Conservation (phyloP, 2,888 invertebrate genomes). For the Idaea straminata region DNA sequence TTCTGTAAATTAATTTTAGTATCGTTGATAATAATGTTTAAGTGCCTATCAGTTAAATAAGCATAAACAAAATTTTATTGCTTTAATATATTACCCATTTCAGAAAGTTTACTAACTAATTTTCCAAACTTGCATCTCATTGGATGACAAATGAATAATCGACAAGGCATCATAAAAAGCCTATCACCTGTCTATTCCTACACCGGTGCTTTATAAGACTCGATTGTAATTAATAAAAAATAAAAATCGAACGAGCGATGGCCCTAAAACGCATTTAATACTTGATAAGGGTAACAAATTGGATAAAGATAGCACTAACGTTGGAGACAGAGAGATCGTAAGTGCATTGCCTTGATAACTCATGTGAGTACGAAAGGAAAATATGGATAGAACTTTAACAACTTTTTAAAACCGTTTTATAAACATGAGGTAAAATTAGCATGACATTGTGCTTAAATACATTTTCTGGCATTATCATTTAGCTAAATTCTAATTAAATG, state of each 20-base stretch:
- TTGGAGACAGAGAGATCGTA: constrained; percentile 76
- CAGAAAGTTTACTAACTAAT: constrained; percentile 34
- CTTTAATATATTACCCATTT: constrained; percentile 13
- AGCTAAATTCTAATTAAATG: no score
- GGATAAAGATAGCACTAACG: constrained; percentile 74
- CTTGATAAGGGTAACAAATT: constrained; percentile 80
- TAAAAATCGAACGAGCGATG: constrained; percentile 60
- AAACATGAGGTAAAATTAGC: not conserved
- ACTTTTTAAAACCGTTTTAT: not conserved
- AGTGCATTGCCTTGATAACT: constrained; percentile 78
- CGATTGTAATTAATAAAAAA: constrained; percentile 72
- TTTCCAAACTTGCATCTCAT: constrained; percentile 42
- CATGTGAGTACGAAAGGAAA: constrained; percentile 47
- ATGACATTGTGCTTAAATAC: no score
- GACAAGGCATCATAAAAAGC: constrained; percentile 67
- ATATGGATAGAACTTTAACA: constrained; percentile 36
- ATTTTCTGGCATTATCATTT: no score
- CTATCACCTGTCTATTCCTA: constrained; percentile 66
- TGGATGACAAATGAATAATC: constrained; percentile 62
- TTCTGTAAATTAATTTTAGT: no score
- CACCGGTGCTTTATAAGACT: constrained; percentile 50
- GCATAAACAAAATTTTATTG: constrained; percentile 4
- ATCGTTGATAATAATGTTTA: no score
- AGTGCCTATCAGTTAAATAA: no score
- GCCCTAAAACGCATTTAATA: constrained; percentile 79